Evolutionary conservation across 1,140 invertebrate species (phyloP), one percentile per base, ranked within the genome.

Genomic region (Himalopsyche phryganea): DNA sequence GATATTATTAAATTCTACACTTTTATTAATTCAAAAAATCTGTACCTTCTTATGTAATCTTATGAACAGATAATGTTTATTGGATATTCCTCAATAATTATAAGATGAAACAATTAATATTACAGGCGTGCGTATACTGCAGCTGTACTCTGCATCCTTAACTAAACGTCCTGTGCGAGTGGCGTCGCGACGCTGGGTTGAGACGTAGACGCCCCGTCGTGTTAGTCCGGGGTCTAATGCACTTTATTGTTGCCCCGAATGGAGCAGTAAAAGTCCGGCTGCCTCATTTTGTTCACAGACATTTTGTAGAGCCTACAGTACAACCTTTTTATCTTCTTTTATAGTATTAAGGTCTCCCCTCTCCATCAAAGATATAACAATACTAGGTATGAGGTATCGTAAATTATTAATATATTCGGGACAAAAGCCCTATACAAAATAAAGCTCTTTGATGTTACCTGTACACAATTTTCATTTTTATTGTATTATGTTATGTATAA

Each of bases 211-310:
- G 23, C 23, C 54, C 46, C 35, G 46, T 40, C 48, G 38, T 48
- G 55, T 61, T 61, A 38, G 40, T 20, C 53, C 48, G 38, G 50
- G 52, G 33, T 51, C 52, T 61, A 57, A 61, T 61, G 59, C 59
- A 61, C 53, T 61, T 61, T 61, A 61, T 57, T 52, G 53, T 48
- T 38, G 13, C 33, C 49, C 41, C 42, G 45, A 61, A 61, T 61
- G 53, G 56, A 50, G 53, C 53, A 45, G 59, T 61, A 61, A 61
- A 61, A 61, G 47, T 57, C 48, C 49, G 48, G 6, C 44, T 17
- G 14, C 28, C 23, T 14, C 28, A 10, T 38, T 49, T 50, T 50
- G 17, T 35, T 14, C 48, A n/a, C 32, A 50, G 33, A 50, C 23
- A 28, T 28, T 28, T 28, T 28, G 23, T 9, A 28, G 9, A 28